phyloP scores from a whole-genome alignment of 2,888 invertebrate species.

The Magallana nippona region DNA sequence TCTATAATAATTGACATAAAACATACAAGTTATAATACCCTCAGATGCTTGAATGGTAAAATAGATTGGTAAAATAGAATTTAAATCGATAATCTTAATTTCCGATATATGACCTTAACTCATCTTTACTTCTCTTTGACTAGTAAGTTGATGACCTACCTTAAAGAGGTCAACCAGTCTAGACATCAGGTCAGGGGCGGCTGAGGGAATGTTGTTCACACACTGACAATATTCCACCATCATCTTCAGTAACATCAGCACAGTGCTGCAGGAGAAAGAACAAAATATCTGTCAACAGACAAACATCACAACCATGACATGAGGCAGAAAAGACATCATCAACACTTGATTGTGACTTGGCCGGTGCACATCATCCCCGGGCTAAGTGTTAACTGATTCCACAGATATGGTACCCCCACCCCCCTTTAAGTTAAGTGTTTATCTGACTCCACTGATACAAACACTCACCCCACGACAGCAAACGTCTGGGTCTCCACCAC shows the following conservation, averaged over 20 bases:
- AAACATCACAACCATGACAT: not conserved
- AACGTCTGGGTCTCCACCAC: conserved; percentile 79
- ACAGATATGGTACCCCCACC: no score
- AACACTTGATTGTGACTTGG: not conserved
- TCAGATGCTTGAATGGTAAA: no score
- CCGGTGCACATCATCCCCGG: not conserved
- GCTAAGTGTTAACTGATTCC: not conserved
- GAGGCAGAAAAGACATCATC: not conserved
- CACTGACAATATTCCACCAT: conserved; percentile 94
- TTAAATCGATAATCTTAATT: no score
- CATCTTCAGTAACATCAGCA: conserved; percentile 92
- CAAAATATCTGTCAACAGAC: not conserved
- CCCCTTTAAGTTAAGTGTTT: not conserved
- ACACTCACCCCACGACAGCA: conserved; percentile 81
- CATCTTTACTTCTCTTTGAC: no score
- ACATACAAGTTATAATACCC: no score
- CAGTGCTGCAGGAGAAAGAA: conserved; percentile 82
- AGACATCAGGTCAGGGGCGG: conserved; percentile 89
- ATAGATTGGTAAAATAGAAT: no score
- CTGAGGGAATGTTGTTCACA: conserved; percentile 87
- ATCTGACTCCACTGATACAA: not conserved
- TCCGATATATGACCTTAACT: no score
- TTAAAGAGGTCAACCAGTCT: conserved; percentile 93
- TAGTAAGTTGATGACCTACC: conserved; percentile 79
- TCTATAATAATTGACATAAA: conserved; percentile 70